Evolutionary conservation across 2,113 vertebrate species (phyloP).

Genomic region (Naja naja): DNA sequence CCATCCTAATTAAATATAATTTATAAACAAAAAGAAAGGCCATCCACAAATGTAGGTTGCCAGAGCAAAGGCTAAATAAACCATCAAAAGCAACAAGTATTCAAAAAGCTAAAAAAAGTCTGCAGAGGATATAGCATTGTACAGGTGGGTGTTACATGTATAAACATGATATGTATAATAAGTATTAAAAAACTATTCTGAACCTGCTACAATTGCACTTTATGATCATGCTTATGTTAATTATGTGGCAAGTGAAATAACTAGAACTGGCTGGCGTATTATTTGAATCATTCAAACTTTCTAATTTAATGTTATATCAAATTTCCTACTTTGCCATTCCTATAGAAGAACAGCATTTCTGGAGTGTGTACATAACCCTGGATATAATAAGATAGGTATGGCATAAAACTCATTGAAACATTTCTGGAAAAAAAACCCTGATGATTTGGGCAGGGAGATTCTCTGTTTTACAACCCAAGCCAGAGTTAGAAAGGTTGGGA

Average conservation of each 20-base stretch:
- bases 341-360: not conserved
- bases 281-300: not conserved
- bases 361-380: not conserved
- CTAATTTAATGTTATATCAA: not conserved
- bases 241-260: not conserved
- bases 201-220: not conserved
- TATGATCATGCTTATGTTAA: not conserved
- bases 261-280: not conserved
- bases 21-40: not conserved
- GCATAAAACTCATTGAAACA: not conserved
- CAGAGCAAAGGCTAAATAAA: not conserved
- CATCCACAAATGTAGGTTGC: not conserved
- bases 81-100: not conserved
- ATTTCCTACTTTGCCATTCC: not conserved
- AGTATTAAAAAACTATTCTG: not conserved
- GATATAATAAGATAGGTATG: not conserved
- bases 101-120: not conserved
- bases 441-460: slow-evolving; percentile 11
- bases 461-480: not conserved
- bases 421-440: not conserved
- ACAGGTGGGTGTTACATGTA: not conserved
- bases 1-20: not conserved
- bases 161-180: not conserved
- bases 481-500: not conserved
- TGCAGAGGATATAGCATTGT: not conserved